A percentile compares a stretch with the other conserved stretches of the same genome.
phyloP scores from a whole-genome alignment of 1,140 invertebrate genomes.

The Belonocnema kinseyi region DNA sequence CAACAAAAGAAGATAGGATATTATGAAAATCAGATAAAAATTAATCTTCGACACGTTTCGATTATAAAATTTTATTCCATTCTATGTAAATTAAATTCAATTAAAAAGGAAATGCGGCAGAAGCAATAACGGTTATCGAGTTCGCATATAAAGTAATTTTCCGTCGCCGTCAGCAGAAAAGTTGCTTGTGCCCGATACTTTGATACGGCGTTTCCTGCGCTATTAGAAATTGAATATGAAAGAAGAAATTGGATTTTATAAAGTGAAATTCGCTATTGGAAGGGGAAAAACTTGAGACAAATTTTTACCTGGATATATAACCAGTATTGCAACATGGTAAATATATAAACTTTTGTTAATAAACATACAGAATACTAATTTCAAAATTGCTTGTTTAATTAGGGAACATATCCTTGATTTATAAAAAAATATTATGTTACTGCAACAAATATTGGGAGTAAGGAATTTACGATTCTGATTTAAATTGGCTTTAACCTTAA shows the following conservation, averaged over 20 bases:
- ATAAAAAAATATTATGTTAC: too few species aligned
- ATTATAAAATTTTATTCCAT: background rate
- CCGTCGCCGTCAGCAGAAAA: constrained; percentile 12
- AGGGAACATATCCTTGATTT: too few species aligned
- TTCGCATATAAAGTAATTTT: constrained; percentile 13
- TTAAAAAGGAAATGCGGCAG: constrained; percentile 5
- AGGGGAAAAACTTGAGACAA: background rate
- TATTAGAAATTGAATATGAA: constrained; percentile 27
- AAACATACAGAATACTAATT: too few species aligned
- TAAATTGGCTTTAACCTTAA: too few species aligned
- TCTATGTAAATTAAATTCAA: constrained; percentile 2
- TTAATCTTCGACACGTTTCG: too few species aligned
- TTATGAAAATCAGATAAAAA: too few species aligned
- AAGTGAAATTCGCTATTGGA: constrained; percentile 4
- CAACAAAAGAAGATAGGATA: too few species aligned
- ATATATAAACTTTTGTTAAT: too few species aligned
- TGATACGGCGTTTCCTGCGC: constrained; percentile 9
- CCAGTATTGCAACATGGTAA: background rate
- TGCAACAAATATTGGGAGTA: too few species aligned
- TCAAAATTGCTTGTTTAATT: too few species aligned
- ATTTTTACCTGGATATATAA: constrained; percentile 11
- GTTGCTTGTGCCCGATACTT: constrained; percentile 11
- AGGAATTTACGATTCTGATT: too few species aligned
- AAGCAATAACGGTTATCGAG: constrained; percentile 25
- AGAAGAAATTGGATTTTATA: constrained; percentile 16